These are phyloP conservation scores for Nebria salina DNA, from an alignment of 2,888 invertebrate genomes.

Conservation along the genomic window DNA sequence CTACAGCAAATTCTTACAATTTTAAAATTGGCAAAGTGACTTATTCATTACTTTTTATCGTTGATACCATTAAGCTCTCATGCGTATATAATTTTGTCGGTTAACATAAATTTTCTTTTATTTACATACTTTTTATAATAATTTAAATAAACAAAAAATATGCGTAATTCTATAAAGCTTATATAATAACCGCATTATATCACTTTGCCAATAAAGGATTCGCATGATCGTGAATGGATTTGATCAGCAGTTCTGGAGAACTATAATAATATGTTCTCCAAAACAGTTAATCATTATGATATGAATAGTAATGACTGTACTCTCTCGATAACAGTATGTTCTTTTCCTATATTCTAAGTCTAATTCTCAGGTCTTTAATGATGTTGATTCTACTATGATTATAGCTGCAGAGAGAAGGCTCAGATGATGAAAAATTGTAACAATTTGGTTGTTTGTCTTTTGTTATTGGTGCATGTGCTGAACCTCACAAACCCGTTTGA, in stretches of 20 bases:
- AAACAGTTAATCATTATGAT: too few species aligned
- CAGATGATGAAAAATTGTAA: conserved; percentile 1
- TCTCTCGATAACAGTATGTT: not conserved
- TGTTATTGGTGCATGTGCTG: conserved; percentile 16
- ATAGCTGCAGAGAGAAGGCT: not conserved
- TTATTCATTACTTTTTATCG: not conserved
- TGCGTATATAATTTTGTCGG: too few species aligned
- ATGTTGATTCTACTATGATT: conserved; percentile 1
- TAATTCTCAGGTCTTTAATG: conserved; percentile 1
- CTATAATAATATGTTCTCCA: not conserved
- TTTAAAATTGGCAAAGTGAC: not conserved
- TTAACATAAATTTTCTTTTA: too few species aligned
- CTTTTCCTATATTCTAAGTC: not conserved
- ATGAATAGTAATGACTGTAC: too few species aligned
- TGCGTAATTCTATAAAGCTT: not conserved
- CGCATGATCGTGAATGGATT: not conserved
- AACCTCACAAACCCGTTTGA: conserved; percentile 9
- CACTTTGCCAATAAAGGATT: not conserved
- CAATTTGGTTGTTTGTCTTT: not conserved
- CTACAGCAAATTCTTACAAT: not conserved
- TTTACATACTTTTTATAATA: not conserved
- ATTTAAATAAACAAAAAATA: not conserved
- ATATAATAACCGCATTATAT: not conserved
- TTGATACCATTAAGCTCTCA: not conserved
- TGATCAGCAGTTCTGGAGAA: not conserved